Conservation (phyloP, 1,140 invertebrate genomes). For the Lordiphosa stackelbergi region DNA sequence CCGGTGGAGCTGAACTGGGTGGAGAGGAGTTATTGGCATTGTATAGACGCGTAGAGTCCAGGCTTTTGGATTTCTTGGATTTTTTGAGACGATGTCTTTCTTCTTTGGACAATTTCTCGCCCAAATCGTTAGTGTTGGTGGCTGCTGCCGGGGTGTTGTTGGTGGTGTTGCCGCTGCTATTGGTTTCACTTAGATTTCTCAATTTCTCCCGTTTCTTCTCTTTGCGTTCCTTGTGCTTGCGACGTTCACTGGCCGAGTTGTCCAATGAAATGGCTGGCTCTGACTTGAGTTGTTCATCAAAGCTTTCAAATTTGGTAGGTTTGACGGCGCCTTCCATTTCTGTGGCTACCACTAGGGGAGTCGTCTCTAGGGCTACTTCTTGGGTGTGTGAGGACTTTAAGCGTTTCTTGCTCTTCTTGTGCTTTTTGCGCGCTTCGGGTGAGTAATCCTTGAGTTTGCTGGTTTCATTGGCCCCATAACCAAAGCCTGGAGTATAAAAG, state of each 20-base stretch:
- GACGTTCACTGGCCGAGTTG: constrained; percentile 33
- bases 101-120: constrained; percentile 78
- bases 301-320: constrained; percentile 42
- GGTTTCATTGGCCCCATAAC: constrained; percentile 8
- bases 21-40: constrained; percentile 22
- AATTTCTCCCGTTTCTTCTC: constrained; percentile 85
- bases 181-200: constrained; percentile 75
- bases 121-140: not conserved
- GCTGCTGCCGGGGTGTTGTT: constrained; percentile 19
- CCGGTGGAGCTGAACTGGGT: constrained; percentile 24
- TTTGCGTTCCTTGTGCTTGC: constrained; percentile 79
- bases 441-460: constrained; percentile 60
- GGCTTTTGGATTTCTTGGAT: constrained; percentile 79
- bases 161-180: constrained; percentile 5
- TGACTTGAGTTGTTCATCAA: constrained; percentile 46
- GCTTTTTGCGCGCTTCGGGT: constrained; percentile 83
- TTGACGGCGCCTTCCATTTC: constrained; percentile 65
- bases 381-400: constrained; percentile 80
- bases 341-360: constrained; percentile 9
- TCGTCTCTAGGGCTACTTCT: constrained; percentile 11
- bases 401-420: constrained; percentile 90
- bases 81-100: constrained; percentile 78
- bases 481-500: constrained; percentile 39
- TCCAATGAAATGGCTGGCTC: constrained; percentile 21
- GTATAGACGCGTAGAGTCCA: constrained; percentile 41